phyloP scores from a whole-genome alignment of 2,888 invertebrate genomes.

The Syrista parreyssii region DNA sequence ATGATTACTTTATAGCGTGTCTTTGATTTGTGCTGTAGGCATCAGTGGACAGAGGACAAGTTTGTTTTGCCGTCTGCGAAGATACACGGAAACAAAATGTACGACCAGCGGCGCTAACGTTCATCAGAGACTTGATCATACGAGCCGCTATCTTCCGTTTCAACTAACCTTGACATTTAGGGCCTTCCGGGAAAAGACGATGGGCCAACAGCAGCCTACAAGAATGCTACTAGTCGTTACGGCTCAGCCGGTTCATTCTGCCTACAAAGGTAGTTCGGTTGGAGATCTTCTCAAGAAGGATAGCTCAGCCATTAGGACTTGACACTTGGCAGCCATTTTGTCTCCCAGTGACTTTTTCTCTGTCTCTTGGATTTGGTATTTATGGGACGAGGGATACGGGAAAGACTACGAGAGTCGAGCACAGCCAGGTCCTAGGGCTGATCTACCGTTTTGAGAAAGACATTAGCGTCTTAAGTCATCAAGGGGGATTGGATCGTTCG shows the following conservation, averaged over 20 bases:
- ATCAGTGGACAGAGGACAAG: constrained; percentile 38
- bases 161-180: constrained; percentile 78
- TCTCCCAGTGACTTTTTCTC: background rate
- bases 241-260: constrained; percentile 79
- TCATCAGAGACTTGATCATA: constrained; percentile 68
- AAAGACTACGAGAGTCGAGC: background rate
- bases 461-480: background rate
- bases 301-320: constrained; percentile 36
- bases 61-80: constrained; percentile 75
- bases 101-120: constrained; percentile 26
- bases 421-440: background rate
- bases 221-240: constrained; percentile 76
- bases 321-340: constrained; percentile 27
- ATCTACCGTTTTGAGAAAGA: background rate
- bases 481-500: background rate
- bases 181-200: constrained; percentile 67
- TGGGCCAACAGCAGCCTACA: constrained; percentile 66
- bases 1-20: background rate
- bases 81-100: constrained; percentile 70
- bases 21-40: constrained; percentile 25
- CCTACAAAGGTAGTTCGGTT: constrained; percentile 77
- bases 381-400: background rate
- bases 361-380: background rate
- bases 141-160: constrained; percentile 77
- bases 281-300: constrained; percentile 26